These are phyloP conservation scores for Herpailurus yagouaroundi DNA, from an alignment of 2,113 vertebrate genomes.

Conservation along the genomic window DNA sequence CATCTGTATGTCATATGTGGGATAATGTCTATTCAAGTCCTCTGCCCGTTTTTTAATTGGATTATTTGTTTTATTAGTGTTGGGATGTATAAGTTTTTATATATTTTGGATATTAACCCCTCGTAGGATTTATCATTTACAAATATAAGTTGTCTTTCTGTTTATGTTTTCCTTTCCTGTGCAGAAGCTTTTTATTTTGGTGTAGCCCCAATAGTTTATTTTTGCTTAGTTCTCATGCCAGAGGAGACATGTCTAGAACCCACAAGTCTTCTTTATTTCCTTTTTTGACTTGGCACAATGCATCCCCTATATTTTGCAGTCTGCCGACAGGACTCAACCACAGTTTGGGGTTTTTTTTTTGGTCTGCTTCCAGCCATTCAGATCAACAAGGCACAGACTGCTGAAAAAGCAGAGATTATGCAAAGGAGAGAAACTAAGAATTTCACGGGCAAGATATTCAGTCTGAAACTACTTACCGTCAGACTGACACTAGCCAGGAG, in stretches of 20 bases:
- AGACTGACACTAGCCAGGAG: neutral
- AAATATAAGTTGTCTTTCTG: neutral
- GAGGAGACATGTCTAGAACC: neutral
- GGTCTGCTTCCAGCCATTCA: neutral
- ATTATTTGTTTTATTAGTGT: neutral
- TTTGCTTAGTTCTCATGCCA: neutral
- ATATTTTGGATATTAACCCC: neutral
- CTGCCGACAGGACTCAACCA: neutral
- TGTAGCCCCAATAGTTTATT: neutral
- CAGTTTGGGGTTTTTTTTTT: neutral
- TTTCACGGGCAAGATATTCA: neutral
- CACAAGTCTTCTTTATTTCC: neutral
- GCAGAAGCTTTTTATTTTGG: neutral
- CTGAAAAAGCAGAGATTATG: neutral
- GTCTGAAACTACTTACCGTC: conserved; percentile 30
- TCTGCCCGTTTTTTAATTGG: neutral
- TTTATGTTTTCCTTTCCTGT: neutral
- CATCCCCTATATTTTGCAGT: accelerated
- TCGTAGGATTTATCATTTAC: neutral
- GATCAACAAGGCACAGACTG: neutral
- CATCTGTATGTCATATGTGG: neutral
- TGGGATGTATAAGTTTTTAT: neutral
- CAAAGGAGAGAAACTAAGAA: neutral
- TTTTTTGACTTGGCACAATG: neutral
- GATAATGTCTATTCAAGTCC: neutral